phyloP scores from a whole-genome alignment of 2,113 vertebrate species.

The Cyrtonyx montezumae region DNA sequence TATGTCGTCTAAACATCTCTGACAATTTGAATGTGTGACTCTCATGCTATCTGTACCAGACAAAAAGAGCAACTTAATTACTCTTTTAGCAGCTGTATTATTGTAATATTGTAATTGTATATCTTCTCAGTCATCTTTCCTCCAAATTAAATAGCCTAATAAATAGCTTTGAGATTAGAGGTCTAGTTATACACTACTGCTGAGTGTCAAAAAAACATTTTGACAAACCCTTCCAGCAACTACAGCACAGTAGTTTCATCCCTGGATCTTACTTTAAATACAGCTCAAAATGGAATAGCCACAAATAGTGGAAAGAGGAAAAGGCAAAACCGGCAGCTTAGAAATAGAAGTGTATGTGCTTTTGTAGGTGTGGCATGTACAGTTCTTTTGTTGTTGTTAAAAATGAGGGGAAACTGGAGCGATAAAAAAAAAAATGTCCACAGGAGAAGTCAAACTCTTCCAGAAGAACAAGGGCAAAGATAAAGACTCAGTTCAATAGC shows the following conservation, averaged over 20 bases:
- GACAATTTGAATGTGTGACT: background rate
- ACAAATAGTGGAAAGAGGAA: background rate
- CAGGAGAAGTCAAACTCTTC: background rate
- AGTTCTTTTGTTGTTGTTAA: background rate
- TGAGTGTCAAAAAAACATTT: background rate
- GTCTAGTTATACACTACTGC: background rate
- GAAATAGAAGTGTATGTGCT: background rate
- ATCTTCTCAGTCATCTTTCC: background rate
- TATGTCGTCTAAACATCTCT: background rate
- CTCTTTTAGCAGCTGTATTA: background rate
- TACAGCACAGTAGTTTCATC: background rate
- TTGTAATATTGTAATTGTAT: background rate
- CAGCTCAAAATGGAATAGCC: background rate
- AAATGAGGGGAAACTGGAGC: background rate
- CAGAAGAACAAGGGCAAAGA: background rate
- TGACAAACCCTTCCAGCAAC: background rate
- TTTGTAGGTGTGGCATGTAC: background rate
- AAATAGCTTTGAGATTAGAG: background rate
- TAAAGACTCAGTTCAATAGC: background rate
- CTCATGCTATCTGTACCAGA: background rate
- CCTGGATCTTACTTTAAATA: background rate
- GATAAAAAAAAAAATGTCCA: background rate
- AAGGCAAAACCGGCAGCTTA: background rate
- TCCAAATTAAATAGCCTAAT: background rate
- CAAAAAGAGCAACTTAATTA: background rate